phyloP scores from a whole-genome alignment of 2,113 vertebrate genomes.

The Abramis brama region DNA sequence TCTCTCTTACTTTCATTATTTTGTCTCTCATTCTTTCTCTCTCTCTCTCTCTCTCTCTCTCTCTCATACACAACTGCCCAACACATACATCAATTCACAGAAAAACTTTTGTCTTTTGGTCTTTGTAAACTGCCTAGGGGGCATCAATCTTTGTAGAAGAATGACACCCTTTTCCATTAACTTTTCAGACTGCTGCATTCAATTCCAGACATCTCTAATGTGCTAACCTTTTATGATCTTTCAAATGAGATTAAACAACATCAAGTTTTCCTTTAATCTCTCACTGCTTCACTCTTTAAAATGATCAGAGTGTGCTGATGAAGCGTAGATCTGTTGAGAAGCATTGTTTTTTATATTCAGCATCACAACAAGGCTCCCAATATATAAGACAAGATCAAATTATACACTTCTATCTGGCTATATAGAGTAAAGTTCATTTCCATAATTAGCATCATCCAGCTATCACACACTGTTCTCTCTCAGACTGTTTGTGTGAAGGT shows the following conservation, averaged over 20 bases:
- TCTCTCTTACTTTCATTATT: not conserved
- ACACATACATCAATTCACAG: not conserved
- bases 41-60: conserved; percentile 3
- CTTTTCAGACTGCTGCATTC: not conserved
- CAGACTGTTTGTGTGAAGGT: not conserved
- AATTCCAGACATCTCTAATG: not conserved
- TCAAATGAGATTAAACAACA: not conserved
- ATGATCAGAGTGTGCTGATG: conserved; percentile 14
- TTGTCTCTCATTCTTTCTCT: not conserved
- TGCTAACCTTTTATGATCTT: not conserved
- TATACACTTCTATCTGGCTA: not conserved
- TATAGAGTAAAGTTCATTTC: conserved; percentile 21
- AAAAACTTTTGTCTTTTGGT: not conserved
- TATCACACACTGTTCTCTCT: not conserved
- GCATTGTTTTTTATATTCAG: not conserved
- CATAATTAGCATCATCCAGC: not conserved
- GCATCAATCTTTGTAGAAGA: not conserved
- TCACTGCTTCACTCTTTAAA: not conserved
- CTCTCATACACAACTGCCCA: not conserved
- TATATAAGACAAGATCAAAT: not conserved
- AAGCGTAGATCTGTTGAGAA: not conserved
- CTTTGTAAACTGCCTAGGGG: not conserved
- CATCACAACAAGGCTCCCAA: not conserved
- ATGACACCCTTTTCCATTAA: not conserved
- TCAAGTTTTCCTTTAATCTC: not conserved